A percentile compares a stretch with the other conserved stretches of the same genome.
These are phyloP conservation scores for Cylloceria caligata DNA, from an alignment of 2,888 invertebrate species.

Conservation along the genomic window DNA sequence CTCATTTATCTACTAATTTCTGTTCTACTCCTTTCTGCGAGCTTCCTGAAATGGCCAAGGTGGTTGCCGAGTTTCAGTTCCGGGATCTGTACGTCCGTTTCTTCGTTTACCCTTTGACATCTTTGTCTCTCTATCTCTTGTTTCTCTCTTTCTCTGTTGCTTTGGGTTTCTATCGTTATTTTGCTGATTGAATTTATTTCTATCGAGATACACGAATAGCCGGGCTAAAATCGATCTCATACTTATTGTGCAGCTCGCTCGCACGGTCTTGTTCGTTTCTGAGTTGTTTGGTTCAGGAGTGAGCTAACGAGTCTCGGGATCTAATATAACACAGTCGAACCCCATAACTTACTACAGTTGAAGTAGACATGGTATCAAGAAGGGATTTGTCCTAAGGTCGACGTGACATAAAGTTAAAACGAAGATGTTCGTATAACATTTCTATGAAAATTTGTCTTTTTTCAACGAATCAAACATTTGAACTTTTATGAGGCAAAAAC, in stretches of 20 bases:
- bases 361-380: not conserved
- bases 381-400: not conserved
- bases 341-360: not conserved
- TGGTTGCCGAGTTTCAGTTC: not conserved
- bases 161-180: not conserved
- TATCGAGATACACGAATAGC: constrained; percentile 20
- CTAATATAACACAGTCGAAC: not conserved
- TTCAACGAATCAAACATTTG: too few relatives aligned
- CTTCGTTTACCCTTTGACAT: not conserved
- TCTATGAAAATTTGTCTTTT: too few relatives aligned
- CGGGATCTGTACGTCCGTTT: not conserved
- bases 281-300: not conserved
- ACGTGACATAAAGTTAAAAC: not conserved
- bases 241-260: not conserved
- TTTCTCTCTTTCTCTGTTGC: not conserved
- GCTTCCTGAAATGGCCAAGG: not conserved
- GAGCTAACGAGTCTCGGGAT: constrained; percentile 10
- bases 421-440: not conserved
- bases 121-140: not conserved
- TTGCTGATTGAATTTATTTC: constrained; percentile 5
- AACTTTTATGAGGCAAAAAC: too few relatives aligned
- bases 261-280: not conserved
- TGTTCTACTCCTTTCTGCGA: not conserved
- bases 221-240: constrained; percentile 8
- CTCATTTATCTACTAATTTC: constrained; percentile 22